Base-by-base conservation (phyloP, 2,888 invertebrate genomes). In the Pegoplata infirma region DNA sequence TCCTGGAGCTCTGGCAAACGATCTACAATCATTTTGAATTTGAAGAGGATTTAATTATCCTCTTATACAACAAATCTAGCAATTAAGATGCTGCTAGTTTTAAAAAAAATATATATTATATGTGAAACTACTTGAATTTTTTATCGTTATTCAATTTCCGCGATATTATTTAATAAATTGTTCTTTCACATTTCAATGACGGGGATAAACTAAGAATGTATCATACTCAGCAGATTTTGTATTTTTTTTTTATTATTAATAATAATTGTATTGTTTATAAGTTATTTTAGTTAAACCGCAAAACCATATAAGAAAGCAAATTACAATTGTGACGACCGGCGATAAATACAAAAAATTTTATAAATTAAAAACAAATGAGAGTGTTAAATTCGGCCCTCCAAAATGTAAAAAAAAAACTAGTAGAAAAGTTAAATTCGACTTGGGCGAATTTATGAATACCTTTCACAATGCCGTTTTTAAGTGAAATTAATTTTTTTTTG, bases 1-100 rank as follows among this genome's bases (percentile, higher is more conserved):
- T 79, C 55, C 64, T 75, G 75, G 25, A 79, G 71, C 67, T 79
- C 73, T 21, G 71, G 75, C 53, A 79, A 75, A 53, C 79, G 79
- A 72, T 79, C 79, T n/a, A 59, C 67, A 10, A 67, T 79, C 79
- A 79, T 79, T 51, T 8, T 61, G 5, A 32, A 32, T 2, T 32
- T 10, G 10, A 32, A 32, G 32, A 40, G 36, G 12, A 12, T 40
- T 1, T n/a, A n/a, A n/a, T 40, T 40, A n/a, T 14, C 12, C 36
- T n/a, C 1, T n/a, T 12, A n/a, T 40, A n/a, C n/a, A n/a, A 40
- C 12, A 40, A 40, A 2, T 25, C 6, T 25, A 5, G 6, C 25
- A 6, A 12, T 3, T n/a, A 40, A 4, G 3, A 40, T 25, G 6
- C 6, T 25, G 3, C n/a, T 40, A 4, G 3, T 40, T 12, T 12